Conservation (phyloP, 2,113 vertebrate genomes). For the Mobula hypostoma region DNA sequence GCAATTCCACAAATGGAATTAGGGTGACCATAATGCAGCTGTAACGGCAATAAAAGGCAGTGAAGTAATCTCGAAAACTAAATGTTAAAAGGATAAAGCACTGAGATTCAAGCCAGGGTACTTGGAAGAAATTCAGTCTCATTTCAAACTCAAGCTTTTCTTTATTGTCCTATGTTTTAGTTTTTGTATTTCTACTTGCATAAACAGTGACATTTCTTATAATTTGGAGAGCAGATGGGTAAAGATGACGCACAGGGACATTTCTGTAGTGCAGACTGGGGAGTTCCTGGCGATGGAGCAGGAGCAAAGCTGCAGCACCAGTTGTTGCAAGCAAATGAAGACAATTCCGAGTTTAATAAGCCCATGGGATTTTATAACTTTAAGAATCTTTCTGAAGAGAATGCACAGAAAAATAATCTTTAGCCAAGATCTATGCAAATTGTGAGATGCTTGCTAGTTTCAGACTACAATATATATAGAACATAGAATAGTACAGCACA, state of each 20-base stretch:
- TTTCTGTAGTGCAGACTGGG: neutral
- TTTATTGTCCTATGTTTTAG: neutral
- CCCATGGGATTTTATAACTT: neutral
- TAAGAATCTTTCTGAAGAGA: neutral
- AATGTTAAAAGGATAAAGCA: neutral
- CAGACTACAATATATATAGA: no score
- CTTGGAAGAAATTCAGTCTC: neutral
- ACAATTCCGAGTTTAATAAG: neutral
- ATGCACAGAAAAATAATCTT: neutral
- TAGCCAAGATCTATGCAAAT: neutral
- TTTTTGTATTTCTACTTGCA: neutral
- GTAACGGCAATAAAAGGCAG: no score
- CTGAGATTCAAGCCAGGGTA: neutral
- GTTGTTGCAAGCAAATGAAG: neutral
- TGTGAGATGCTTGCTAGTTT: neutral
- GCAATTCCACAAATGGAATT: no score
- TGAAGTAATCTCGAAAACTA: no score
- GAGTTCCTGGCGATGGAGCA: neutral
- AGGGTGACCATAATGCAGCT: no score
- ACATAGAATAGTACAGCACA: no score
- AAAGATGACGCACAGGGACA: neutral
- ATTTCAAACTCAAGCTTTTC: neutral
- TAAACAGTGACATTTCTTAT: neutral
- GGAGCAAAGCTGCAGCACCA: neutral
- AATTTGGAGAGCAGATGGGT: neutral